Evolutionary conservation across 1,140 invertebrate genomes (phyloP).

Genomic region (Pseudomyrmex gracilis): DNA sequence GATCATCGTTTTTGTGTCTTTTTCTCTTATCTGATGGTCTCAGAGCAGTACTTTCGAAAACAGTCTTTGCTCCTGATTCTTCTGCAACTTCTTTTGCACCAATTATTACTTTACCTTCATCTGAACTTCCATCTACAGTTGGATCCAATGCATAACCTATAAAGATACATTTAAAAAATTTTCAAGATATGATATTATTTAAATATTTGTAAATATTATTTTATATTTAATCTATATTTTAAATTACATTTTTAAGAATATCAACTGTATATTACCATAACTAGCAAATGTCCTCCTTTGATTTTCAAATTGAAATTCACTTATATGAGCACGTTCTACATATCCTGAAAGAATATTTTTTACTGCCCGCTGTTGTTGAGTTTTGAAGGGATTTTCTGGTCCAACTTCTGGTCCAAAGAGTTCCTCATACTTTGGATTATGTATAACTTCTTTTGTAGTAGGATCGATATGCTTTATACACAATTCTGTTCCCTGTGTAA

Average conservation of each 20-base stretch:
- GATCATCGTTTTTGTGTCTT: constrained; percentile 95
- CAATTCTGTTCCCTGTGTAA: constrained; percentile 85
- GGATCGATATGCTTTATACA: constrained; percentile 89
- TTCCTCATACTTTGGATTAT: constrained; percentile 98
- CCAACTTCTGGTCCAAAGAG: constrained; percentile 96
- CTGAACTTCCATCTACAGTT: constrained; percentile 90
- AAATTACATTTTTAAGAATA: constrained; percentile 9
- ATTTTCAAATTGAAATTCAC: constrained; percentile 99
- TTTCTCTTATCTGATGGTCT: constrained; percentile 94
- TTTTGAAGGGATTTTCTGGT: constrained; percentile 96
- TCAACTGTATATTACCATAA: constrained; percentile 88
- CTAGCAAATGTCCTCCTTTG: constrained; percentile 97
- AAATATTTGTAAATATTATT: background rate
- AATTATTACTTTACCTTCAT: constrained; percentile 89
- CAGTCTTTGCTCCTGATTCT: constrained; percentile 91
- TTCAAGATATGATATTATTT: background rate
- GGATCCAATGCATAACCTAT: constrained; percentile 98
- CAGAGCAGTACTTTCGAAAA: constrained; percentile 93
- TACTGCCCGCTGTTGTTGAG: constrained; percentile 93
- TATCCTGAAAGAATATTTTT: constrained; percentile 98
- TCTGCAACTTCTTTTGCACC: constrained; percentile 88
- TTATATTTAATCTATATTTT: background rate
- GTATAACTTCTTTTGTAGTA: constrained; percentile 91
- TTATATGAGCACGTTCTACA: constrained; percentile 97
- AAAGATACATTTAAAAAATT: constrained; percentile 41